phyloP scores from a whole-genome alignment of 2,113 vertebrate genomes.

The Chionomys nivalis region DNA sequence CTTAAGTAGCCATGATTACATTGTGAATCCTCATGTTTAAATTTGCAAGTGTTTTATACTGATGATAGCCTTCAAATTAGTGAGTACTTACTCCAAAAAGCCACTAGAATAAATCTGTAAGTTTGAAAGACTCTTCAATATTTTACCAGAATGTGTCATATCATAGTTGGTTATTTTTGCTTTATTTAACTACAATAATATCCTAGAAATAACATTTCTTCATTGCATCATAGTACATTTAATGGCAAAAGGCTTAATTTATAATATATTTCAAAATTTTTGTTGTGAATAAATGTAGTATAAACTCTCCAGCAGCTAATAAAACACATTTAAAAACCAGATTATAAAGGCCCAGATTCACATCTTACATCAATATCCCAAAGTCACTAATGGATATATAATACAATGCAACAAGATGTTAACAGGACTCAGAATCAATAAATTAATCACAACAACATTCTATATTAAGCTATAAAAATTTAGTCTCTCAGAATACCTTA shows the following conservation, averaged over 20 bases:
- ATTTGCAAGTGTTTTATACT: slow-evolving; percentile 66
- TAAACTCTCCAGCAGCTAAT: background rate
- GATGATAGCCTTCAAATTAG: slow-evolving; percentile 65
- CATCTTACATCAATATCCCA: background rate
- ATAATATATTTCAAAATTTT: background rate
- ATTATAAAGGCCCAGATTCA: background rate
- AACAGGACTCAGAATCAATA: background rate
- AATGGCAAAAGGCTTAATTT: slow-evolving; percentile 8
- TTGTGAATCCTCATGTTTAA: slow-evolving; percentile 65
- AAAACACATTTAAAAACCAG: background rate
- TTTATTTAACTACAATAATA: background rate
- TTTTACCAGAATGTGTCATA: slow-evolving; percentile 35
- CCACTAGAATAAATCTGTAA: slow-evolving; percentile 45
- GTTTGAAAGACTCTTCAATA: slow-evolving; percentile 36
- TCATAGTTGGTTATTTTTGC: slow-evolving; percentile 31
- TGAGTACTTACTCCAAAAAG: slow-evolving; percentile 53
- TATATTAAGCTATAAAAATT: background rate
- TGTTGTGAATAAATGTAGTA: background rate
- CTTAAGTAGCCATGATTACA: slow-evolving; percentile 67
- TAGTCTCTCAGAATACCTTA: background rate
- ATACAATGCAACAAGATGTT: background rate
- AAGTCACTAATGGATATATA: background rate
- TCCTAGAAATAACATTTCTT: slow-evolving; percentile 9
- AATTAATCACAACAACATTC: background rate
- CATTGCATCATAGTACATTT: slow-evolving; percentile 2